A percentile compares a stretch with the other conserved stretches of the same genome.
Conservation (phyloP, 1,140 invertebrate species). For the Papilio polytes region DNA sequence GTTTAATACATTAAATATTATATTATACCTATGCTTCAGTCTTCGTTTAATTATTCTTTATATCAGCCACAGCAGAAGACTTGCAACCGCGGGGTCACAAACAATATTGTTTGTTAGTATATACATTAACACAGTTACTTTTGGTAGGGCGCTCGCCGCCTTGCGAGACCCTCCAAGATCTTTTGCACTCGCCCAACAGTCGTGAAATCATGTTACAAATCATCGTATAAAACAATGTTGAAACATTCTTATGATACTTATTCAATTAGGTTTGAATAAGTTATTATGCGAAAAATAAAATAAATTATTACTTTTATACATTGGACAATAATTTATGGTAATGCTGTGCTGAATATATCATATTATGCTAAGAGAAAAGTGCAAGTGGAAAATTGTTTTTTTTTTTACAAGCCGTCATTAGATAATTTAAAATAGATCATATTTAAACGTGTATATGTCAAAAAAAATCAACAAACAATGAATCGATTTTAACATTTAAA, state of each 20-base stretch:
- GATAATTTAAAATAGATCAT: background rate
- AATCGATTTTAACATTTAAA: background rate
- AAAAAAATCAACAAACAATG: background rate
- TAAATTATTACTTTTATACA: background rate
- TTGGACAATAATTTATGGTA: background rate
- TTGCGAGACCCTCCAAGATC: background rate
- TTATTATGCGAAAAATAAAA: constrained; percentile 13
- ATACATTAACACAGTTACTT: constrained; percentile 48
- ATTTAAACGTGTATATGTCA: background rate
- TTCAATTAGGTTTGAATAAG: background rate
- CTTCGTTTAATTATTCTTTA: constrained; percentile 78
- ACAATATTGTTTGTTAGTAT: constrained; percentile 52
- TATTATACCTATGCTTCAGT: constrained; percentile 82
- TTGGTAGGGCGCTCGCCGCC: background rate
- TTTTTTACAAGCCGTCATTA: background rate
- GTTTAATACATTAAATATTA: constrained; percentile 77
- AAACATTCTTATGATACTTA: background rate
- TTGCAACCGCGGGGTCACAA: constrained; percentile 35
- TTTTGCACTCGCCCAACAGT: background rate
- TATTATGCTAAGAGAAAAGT: constrained; percentile 20
- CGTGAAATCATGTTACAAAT: background rate
- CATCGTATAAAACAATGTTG: background rate
- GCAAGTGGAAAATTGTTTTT: background rate
- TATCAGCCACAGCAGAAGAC: constrained; percentile 64
- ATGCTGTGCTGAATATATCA: background rate